These are phyloP conservation scores for Falco rusticolus DNA, from an alignment of 2,797 vertebrate species.

Conservation along the genomic window DNA sequence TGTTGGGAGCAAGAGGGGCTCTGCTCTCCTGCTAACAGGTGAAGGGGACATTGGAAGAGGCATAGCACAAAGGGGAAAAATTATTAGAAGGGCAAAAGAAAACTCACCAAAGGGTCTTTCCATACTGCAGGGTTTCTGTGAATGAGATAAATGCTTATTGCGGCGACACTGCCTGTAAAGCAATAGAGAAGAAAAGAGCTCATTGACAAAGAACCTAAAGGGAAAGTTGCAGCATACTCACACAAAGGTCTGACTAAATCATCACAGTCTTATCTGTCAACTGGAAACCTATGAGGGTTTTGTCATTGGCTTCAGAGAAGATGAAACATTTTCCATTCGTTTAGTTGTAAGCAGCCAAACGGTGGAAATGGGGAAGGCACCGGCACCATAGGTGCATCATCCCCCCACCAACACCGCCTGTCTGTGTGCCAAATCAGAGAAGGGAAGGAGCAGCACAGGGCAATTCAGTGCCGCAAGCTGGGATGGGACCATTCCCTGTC, in stretches of 20 bases:
- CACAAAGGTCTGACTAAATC: background rate
- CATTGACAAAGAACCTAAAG: background rate
- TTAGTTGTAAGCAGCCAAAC: background rate
- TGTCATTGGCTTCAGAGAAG: background rate
- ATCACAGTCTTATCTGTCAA: background rate
- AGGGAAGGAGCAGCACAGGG: background rate
- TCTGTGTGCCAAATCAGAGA: background rate
- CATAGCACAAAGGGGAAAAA: background rate
- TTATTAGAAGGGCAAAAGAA: background rate
- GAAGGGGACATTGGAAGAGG: background rate
- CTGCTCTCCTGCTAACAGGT: background rate
- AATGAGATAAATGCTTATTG: constrained; percentile 71
- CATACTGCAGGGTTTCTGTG: constrained; percentile 74
- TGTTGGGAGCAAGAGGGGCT: background rate
- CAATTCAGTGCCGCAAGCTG: fast-evolving
- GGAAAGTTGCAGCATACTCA: background rate
- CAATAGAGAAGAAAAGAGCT: background rate
- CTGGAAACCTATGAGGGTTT: background rate
- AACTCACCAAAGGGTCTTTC: constrained; percentile 76
- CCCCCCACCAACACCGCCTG: fast-evolving
- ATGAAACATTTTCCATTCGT: background rate
- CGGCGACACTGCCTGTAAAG: background rate
- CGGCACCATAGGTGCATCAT: fast-evolving
- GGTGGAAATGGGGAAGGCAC: background rate
- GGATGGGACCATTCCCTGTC: background rate